phyloP scores from a whole-genome alignment of 2,113 vertebrate species.

The Orthochromis malagaraziensis region DNA sequence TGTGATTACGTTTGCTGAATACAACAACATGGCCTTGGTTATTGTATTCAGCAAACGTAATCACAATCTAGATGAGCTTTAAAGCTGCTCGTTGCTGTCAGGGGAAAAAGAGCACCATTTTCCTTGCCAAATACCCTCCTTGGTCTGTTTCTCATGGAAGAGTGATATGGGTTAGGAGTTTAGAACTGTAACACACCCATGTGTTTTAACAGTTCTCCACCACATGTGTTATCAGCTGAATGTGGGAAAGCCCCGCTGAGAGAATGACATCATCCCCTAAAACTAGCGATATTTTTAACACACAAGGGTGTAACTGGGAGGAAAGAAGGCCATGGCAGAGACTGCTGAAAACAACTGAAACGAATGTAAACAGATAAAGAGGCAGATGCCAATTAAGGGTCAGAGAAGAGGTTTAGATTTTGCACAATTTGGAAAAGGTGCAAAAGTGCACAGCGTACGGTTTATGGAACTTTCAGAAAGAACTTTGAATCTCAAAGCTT shows the following conservation, averaged over 20 bases:
- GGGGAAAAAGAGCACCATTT: slow-evolving; percentile 21
- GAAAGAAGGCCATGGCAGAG: slow-evolving; percentile 25
- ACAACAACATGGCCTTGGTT: slow-evolving; percentile 44
- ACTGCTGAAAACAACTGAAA: slow-evolving; percentile 30
- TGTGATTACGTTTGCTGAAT: too few species aligned
- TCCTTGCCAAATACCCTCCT: slow-evolving; percentile 32
- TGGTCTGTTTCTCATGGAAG: slow-evolving; percentile 41
- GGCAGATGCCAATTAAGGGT: background rate
- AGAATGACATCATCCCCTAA: slow-evolving; percentile 55
- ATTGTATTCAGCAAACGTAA: slow-evolving; percentile 41
- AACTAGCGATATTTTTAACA: slow-evolving; percentile 43
- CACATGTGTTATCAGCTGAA: slow-evolving; percentile 69
- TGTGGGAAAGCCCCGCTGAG: slow-evolving; percentile 66
- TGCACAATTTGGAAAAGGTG: background rate
- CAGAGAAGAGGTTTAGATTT: background rate
- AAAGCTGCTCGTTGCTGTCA: slow-evolving; percentile 26
- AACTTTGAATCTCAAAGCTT: background rate
- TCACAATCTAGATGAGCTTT: slow-evolving; percentile 47
- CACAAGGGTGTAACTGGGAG: slow-evolving; percentile 52
- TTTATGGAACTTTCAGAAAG: background rate
- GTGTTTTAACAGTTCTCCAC: slow-evolving; percentile 51
- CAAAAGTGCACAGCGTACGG: background rate
- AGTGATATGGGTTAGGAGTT: slow-evolving; percentile 55
- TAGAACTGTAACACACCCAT: slow-evolving; percentile 53
- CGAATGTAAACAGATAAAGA: slow-evolving; percentile 24